Evolutionary conservation across 2,797 vertebrate species (phyloP).

Genomic region (Capromys pilorides): DNA sequence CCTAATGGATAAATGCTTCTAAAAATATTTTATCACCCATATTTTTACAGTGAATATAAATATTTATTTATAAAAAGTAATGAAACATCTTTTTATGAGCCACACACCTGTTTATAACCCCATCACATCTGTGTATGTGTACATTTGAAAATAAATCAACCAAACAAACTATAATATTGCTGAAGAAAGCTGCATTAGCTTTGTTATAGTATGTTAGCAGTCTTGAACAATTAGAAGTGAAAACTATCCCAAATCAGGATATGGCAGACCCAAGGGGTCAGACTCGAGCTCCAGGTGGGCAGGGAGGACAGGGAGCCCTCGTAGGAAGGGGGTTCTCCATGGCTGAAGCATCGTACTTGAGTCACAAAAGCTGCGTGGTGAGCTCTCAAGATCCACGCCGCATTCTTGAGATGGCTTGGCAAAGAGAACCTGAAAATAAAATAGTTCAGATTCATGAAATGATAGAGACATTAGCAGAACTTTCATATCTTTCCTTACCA

Average conservation of each 20-base stretch:
- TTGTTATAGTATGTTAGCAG: conserved; percentile 7
- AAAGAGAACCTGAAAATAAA: background rate
- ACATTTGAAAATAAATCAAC: conserved; percentile 48
- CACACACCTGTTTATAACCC: background rate
- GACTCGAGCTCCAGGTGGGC: background rate
- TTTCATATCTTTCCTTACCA: background rate
- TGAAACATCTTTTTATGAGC: background rate
- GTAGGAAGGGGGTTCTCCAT: background rate
- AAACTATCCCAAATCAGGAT: background rate
- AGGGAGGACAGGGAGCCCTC: background rate
- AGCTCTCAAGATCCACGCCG: background rate
- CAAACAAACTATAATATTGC: conserved; percentile 18
- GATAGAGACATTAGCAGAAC: background rate
- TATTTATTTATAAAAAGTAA: conserved; percentile 4
- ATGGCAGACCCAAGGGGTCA: background rate
- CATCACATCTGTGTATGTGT: background rate
- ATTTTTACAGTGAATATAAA: background rate
- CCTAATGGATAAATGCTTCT: background rate
- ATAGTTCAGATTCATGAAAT: background rate
- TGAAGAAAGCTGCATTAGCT: background rate
- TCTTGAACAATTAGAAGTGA: conserved; percentile 3
- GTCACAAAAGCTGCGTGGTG: too few relatives aligned
- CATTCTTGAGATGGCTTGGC: background rate
- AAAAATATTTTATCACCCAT: conserved; percentile 18
- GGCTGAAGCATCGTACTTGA: background rate